Percentiles rank a stretch among this genome's conserved stretches.
These are phyloP conservation scores for Podarcis raffonei DNA, from an alignment of 2,113 vertebrate species.

Conservation along the genomic window DNA sequence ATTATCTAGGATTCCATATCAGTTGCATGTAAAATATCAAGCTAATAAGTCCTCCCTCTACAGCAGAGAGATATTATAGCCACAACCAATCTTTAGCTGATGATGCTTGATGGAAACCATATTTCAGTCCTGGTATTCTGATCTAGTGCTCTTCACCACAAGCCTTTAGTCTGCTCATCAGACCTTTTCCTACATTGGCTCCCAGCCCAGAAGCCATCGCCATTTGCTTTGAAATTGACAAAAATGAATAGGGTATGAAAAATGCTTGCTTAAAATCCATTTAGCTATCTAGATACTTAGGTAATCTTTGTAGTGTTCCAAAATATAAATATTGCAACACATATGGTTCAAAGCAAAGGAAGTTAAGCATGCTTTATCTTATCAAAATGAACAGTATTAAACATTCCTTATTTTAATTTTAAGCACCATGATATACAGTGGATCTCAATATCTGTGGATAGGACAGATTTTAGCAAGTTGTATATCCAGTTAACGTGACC, in stretches of 20 bases:
- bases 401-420: neutral
- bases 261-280: neutral
- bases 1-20: neutral
- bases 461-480: neutral
- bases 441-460: neutral
- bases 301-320: neutral
- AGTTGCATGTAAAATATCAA: neutral
- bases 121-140: neutral
- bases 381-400: neutral
- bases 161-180: neutral
- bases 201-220: neutral
- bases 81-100: neutral
- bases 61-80: neutral
- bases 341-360: neutral
- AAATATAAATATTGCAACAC: neutral
- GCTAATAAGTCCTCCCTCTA: neutral
- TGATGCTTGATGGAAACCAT: neutral
- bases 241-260: neutral
- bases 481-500: neutral
- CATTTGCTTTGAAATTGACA: neutral
- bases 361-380: neutral
- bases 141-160: neutral
- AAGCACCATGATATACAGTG: neutral
- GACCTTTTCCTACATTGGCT: neutral
- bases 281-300: neutral